Base-by-base conservation (phyloP, 2,797 vertebrate species). In the Mycteria americana region DNA sequence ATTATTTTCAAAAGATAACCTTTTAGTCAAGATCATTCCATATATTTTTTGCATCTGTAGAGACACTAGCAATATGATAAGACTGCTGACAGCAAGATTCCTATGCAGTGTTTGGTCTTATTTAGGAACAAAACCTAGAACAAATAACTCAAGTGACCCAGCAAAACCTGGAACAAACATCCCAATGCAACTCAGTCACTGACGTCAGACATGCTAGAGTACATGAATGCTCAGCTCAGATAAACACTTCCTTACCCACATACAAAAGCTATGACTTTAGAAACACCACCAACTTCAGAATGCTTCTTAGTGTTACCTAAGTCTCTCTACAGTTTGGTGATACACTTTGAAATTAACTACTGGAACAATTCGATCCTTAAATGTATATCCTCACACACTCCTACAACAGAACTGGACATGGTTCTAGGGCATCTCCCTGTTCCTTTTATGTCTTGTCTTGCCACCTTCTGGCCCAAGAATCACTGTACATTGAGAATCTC, bases 381-480 rank as follows among this genome's bases (percentile, higher is more conserved):
- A 57, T 37, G 3, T 51, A 15, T 12, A 59, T 30, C 24, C 30
- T 70, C 39, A 80, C 6, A 45, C 7, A 54, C 3, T 7, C 14
- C 9, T 22, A 70, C 24, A 91, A 46, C 25, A 77, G 48, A 92
- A 87, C 10, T 59, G 4, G 5, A 6, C 28, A 50, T 25, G 24
- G 14, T 18, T 51, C 11, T 15, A 68, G 11, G 4, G 7, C 2
- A 3, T 18, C 28, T 51, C n/a, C 4, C 11, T 0, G 0, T 31
- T 89, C 6, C 10, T 87, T 81, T 78, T 33, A 0, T 4, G 43
- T 56, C 21, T 59, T 51, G 13, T 50, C 10, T 45, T 78, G 28
- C 33, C 18, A 53, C 2, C 2, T 13, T 74, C 39, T 11, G 3
- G 28, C 25, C 25, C 30, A 62, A 88, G 15, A 83, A 74, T 62